Conservation (phyloP, 2,888 invertebrate species). For the Blomia tropicalis region DNA sequence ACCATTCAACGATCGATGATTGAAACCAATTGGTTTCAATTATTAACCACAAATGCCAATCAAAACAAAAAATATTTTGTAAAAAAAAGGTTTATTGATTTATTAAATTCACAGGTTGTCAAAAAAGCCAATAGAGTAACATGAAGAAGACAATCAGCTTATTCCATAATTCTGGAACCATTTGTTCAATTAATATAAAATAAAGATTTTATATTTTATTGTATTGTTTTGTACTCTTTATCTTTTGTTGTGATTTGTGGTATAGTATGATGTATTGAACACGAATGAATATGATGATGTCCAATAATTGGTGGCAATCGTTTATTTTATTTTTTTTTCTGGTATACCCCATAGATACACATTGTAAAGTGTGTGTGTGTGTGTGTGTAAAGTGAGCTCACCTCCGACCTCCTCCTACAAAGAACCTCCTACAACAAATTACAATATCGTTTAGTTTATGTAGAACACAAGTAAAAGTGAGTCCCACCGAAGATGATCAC, state of each 20-base stretch:
- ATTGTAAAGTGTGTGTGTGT: too few species aligned
- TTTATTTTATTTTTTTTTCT: too few species aligned
- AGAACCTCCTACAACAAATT: slow-evolving; percentile 14
- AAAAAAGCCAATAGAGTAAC: too few species aligned
- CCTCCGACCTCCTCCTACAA: slow-evolving; percentile 11
- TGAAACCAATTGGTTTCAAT: background rate
- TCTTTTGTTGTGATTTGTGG: background rate
- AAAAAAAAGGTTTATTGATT: background rate
- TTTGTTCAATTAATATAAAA: too few species aligned
- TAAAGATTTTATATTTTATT: too few species aligned
- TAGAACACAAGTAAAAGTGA: slow-evolving; percentile 15
- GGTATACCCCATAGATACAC: too few species aligned
- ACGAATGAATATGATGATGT: too few species aligned
- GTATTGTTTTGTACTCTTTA: background rate
- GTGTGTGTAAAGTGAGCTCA: background rate
- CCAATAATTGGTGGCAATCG: too few species aligned
- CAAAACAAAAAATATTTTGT: background rate
- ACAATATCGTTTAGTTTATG: slow-evolving; percentile 10
- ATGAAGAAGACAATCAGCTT: too few species aligned
- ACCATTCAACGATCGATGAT: background rate
- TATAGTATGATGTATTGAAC: too few species aligned
- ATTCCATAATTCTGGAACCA: too few species aligned
- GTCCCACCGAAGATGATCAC: background rate
- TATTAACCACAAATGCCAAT: background rate
- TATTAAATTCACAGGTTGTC: background rate